Percentiles rank a stretch among this genome's conserved stretches.
Evolutionary conservation across 1,140 invertebrate genomes (phyloP).

Genomic region (Prorops nasuta): DNA sequence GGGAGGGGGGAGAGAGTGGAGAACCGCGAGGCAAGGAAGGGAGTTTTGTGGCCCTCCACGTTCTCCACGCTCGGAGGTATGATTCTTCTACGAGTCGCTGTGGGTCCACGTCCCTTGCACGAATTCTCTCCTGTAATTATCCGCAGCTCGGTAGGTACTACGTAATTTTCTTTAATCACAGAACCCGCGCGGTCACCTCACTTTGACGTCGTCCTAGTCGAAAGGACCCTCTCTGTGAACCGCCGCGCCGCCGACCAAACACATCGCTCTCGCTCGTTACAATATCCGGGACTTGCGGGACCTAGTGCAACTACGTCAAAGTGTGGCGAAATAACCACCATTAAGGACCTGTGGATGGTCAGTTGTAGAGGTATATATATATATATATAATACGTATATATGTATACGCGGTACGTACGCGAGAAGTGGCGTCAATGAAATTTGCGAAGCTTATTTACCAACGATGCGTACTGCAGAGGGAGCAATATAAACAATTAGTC

Average conservation of each 20-base stretch:
- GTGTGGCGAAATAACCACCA: too few relatives aligned
- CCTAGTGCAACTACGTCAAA: constrained; percentile 10
- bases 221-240: constrained; percentile 33
- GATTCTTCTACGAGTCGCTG: background rate
- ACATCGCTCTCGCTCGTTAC: background rate
- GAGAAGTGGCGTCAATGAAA: too few relatives aligned
- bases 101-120: background rate
- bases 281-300: constrained; percentile 2
- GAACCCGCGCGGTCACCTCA: constrained; percentile 28
- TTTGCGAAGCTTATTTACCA: too few relatives aligned
- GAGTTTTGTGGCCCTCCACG: too few relatives aligned
- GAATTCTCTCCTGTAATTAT: constrained; percentile 41
- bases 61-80: background rate
- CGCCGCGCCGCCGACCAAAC: constrained; percentile 15
- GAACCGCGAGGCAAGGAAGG: too few relatives aligned
- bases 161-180: constrained; percentile 54
- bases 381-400: too few relatives aligned
- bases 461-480: too few relatives aligned
- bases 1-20: too few relatives aligned
- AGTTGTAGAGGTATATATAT: too few relatives aligned
- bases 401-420: too few relatives aligned
- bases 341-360: too few relatives aligned
- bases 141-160: constrained; percentile 27
- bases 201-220: constrained; percentile 32
- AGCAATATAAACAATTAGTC: too few relatives aligned